Conservation (phyloP, 2,888 invertebrate species). For the Monopis laevigella region DNA sequence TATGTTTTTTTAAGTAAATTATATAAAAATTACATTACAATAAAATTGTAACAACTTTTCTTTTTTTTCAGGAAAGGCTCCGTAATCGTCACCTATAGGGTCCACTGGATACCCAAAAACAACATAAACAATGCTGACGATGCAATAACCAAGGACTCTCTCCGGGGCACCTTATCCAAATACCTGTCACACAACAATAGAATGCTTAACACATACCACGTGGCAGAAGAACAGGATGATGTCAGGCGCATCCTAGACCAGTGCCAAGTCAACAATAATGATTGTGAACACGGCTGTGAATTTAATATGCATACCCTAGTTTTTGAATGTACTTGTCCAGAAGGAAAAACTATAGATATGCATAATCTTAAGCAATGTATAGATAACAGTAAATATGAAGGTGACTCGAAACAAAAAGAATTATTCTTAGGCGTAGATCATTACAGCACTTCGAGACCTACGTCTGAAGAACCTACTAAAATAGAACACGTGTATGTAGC, state of each 20-base stretch:
- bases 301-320: conserved; percentile 71
- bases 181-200: conserved; percentile 59
- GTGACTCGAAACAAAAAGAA: conserved; percentile 19
- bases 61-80: conserved; percentile 68
- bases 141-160: conserved; percentile 50
- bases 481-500: conserved; percentile 1
- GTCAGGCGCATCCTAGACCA: conserved; percentile 65
- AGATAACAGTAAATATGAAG: conserved; percentile 25
- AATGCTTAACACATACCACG: conserved; percentile 60
- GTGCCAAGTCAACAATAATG: conserved; percentile 72
- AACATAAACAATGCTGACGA: conserved; percentile 48
- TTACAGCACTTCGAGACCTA: conserved; percentile 27
- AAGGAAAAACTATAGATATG: conserved; percentile 49
- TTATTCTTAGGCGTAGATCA: conserved; percentile 12
- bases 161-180: conserved; percentile 54
- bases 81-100: conserved; percentile 70
- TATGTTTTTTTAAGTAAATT: too few relatives aligned
- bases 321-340: conserved; percentile 74
- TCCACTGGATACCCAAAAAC: conserved; percentile 70
- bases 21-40: too few relatives aligned
- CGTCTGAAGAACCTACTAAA: conserved; percentile 28
- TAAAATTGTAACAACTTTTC: too few relatives aligned
- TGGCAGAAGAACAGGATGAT: conserved; percentile 48
- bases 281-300: conserved; percentile 73
- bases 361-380: conserved; percentile 52